phyloP scores from a whole-genome alignment of 2,113 vertebrate species.

The Phrynosoma platyrhinos region DNA sequence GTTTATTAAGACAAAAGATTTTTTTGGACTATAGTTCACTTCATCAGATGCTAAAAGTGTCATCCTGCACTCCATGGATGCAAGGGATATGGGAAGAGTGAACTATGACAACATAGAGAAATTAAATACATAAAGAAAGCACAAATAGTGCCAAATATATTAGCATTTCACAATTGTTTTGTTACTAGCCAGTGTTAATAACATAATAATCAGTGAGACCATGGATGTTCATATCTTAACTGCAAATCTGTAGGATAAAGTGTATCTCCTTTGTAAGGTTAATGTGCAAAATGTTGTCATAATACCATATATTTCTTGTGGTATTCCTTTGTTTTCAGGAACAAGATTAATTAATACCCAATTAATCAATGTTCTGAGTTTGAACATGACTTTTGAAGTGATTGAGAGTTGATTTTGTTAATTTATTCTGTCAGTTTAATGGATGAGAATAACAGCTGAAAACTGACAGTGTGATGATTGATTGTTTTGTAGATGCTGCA shows the following conservation, averaged over 20 bases:
- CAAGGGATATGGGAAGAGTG: too few species aligned
- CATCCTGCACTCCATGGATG: too few species aligned
- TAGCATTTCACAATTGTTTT: too few species aligned
- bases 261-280: background rate
- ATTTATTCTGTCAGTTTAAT: background rate
- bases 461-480: background rate
- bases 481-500: background rate
- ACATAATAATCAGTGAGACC: too few species aligned
- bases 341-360: background rate
- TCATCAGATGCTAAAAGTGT: too few species aligned
- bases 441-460: background rate
- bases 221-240: background rate
- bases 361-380: background rate
- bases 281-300: background rate
- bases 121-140: too few species aligned
- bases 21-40: too few species aligned
- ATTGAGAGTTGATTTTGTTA: background rate
- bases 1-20: too few species aligned
- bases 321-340: background rate
- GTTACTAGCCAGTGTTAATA: too few species aligned
- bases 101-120: too few species aligned
- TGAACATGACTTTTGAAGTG: background rate
- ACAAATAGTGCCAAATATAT: too few species aligned
- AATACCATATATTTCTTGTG: background rate
- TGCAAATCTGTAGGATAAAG: background rate